Percentiles rank a stretch among this genome's conserved stretches.
These are phyloP conservation scores for Peromyscus polionotus DNA, from an alignment of 2,113 vertebrate genomes.

Conservation along the genomic window DNA sequence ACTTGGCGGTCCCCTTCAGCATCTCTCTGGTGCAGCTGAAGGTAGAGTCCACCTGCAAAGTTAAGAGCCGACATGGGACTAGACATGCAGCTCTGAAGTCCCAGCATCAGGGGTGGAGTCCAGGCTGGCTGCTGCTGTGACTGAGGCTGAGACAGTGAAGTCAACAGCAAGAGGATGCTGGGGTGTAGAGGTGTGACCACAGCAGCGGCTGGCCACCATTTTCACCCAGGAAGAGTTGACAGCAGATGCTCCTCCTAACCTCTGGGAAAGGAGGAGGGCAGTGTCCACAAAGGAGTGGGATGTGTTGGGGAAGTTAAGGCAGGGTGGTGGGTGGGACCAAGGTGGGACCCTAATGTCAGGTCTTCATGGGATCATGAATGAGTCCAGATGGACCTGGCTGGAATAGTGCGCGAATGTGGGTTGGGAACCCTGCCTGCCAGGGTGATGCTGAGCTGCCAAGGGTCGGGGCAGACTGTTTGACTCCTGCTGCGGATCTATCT, in stretches of 20 bases:
- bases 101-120: neutral
- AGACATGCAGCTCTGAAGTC: neutral
- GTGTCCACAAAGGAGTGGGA: neutral
- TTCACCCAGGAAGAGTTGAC: neutral
- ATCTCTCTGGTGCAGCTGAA: neutral
- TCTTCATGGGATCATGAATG: neutral
- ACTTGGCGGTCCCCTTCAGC: neutral
- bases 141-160: neutral
- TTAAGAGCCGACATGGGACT: neutral
- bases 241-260: neutral
- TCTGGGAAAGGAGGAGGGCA: neutral
- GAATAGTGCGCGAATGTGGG: neutral
- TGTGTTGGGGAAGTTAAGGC: rapidly evolving
- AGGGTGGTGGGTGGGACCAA: too few relatives aligned
- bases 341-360: neutral
- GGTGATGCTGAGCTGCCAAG: too few relatives aligned
- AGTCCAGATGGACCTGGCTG: neutral
- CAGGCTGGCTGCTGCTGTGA: neutral
- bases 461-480: neutral
- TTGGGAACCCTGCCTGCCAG: neutral
- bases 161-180: neutral
- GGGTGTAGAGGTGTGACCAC: neutral
- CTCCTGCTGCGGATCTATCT: neutral
- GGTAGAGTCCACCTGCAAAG: neutral
- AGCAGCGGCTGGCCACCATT: neutral